Base-by-base conservation (phyloP, 2,888 invertebrate genomes). In the Urechis unicinctus region DNA sequence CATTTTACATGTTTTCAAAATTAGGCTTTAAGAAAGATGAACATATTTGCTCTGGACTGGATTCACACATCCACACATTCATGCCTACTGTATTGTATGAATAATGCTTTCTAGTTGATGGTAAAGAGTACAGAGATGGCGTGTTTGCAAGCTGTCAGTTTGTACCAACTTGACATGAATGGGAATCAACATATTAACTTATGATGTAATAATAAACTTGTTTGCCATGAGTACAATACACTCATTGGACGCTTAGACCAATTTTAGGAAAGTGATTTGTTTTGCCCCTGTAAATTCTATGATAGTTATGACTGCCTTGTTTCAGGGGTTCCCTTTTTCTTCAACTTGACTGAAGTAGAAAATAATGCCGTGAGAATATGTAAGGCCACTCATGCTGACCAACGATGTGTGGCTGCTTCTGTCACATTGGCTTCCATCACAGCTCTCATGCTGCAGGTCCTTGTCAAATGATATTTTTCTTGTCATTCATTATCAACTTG, bases 321-420 rank as follows among this genome's bases (percentile, higher is more conserved):
- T 53, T 4, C 62, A 74, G 74, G 74, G 49, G 61, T 74, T 21
- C 73, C 73, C 22, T 64, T 65, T 46, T 74, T 74, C 56, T 68
- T 71, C 58, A 59, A 69, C 42, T 46, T 68, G 26, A 50, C 59
- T 3, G 74, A 74, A 59, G 72, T 74, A 5, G 65, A 63, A 28
- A 63, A 61, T 28, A 74, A 74, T 59, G 66, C 71, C 17, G 58
- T 66, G 13, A 62, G 74, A 41, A 73, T 75, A 31, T 77, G 78
- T 60, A 61, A 64, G 44, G 69, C 78, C 4, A 75, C 76, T 24
- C 79, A 79, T 63, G 61, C 68, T 53, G 69, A 73, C 56, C 68
- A 68, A 4, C 56, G 68, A 29, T 74, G 73, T 65, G 62, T 72
- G 28, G 71, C 75, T 22, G 65, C 73, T 5, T 70, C 71, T 58